Conservation (phyloP, 2,888 invertebrate species). For the Drosophila robusta region DNA sequence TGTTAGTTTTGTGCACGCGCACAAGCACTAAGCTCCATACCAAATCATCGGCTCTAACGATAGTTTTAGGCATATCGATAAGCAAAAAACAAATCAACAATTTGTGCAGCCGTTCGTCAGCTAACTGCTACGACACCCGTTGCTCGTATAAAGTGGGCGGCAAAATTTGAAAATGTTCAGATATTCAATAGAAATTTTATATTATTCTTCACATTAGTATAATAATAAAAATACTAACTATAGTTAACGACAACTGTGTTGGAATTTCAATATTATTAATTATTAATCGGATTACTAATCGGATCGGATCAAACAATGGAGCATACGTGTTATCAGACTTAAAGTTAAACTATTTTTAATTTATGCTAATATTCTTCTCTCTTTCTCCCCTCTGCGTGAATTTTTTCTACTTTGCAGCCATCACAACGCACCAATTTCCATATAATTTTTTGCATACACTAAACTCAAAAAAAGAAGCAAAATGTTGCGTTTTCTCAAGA, state of each 20-base stretch:
- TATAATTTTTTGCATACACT: conserved; percentile 61
- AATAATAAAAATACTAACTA: too few relatives aligned
- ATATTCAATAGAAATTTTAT: too few relatives aligned
- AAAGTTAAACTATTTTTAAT: conserved; percentile 14
- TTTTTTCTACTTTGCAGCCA: conserved; percentile 58
- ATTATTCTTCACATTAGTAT: too few relatives aligned
- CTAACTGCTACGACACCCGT: conserved; percentile 22
- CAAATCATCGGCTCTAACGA: conserved; percentile 9
- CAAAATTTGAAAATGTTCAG: background rate
- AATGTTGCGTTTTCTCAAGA: conserved; percentile 74
- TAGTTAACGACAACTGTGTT: too few relatives aligned
- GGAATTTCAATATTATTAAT: background rate
- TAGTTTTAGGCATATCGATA: conserved; percentile 23
- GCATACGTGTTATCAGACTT: conserved; percentile 62
- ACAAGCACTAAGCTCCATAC: background rate
- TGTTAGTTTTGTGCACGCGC: background rate
- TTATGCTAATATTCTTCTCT: conserved; percentile 37
- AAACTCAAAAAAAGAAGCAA: conserved; percentile 27
- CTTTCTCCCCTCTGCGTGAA: conserved; percentile 4
- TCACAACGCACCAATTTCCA: conserved; percentile 43
- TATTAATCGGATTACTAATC: too few relatives aligned
- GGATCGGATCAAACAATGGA: conserved; percentile 55
- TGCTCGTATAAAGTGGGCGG: background rate
- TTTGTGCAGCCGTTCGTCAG: background rate
- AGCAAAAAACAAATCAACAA: background rate